phyloP scores from a whole-genome alignment of 2,113 vertebrate species.

The Aphyosemion australe region DNA sequence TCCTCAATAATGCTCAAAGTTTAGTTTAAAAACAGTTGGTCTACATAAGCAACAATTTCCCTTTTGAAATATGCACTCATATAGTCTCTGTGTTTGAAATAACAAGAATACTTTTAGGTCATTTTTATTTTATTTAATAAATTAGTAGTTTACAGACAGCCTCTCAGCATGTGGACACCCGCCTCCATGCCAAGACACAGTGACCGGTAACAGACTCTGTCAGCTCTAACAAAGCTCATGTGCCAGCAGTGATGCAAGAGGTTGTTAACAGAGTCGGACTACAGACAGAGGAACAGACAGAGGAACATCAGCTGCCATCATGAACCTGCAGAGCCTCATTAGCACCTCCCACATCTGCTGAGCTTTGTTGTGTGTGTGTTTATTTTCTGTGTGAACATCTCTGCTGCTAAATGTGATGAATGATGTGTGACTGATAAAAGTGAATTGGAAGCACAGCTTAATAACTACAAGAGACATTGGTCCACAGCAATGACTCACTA shows the following conservation, averaged over 20 bases:
- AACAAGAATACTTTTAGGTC: not conserved
- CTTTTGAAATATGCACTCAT: not conserved
- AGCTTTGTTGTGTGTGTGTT: conserved; percentile 25
- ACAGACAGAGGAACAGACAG: conserved; percentile 3
- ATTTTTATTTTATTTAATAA: too few relatives aligned
- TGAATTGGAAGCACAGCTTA: conserved; percentile 4
- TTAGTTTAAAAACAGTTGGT: too few relatives aligned
- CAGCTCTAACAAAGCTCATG: conserved; percentile 1
- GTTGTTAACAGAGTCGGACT: conserved; percentile 2
- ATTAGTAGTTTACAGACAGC: too few relatives aligned
- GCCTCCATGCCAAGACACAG: conserved; percentile 3
- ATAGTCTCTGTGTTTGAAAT: not conserved
- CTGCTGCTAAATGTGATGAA: conserved; percentile 12
- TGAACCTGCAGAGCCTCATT: conserved; percentile 37
- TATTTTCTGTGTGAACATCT: not conserved
- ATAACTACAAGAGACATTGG: not conserved
- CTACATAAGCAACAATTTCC: too few relatives aligned
- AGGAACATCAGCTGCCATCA: conserved; percentile 8
- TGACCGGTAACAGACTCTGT: not conserved
- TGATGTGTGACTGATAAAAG: conserved; percentile 28
- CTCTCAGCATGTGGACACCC: not conserved
- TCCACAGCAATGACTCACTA: conserved; percentile 9
- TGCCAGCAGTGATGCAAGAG: conserved; percentile 29
- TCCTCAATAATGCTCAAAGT: too few relatives aligned
- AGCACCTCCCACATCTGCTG: conserved; percentile 50